These are phyloP conservation scores for Bombyx mandarina DNA, from an alignment of 1,140 invertebrate species.

Conservation along the genomic window DNA sequence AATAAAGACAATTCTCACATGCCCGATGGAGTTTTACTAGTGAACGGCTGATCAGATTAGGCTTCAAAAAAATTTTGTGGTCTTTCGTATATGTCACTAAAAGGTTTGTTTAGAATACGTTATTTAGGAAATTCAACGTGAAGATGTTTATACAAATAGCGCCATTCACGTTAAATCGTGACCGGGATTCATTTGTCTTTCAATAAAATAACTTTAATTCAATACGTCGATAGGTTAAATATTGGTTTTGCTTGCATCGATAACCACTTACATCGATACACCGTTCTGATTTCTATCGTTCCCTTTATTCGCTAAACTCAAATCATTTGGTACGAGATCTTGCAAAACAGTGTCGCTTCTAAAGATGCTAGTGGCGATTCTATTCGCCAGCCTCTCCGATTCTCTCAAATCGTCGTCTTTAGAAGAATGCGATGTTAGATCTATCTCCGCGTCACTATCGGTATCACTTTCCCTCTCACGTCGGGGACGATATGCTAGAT, in stretches of 20 bases:
- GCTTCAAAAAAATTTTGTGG: too few relatives aligned
- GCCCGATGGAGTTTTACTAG: too few relatives aligned
- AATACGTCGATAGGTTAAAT: too few relatives aligned
- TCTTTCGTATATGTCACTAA: too few relatives aligned
- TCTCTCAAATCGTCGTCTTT: constrained; percentile 64
- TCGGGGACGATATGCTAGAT: constrained; percentile 43
- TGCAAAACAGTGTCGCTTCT: constrained; percentile 57
- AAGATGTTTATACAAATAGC: too few relatives aligned
- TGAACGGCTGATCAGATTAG: too few relatives aligned
- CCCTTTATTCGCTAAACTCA: constrained; percentile 51
- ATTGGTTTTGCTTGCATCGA: constrained; percentile 5
- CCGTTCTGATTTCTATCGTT: constrained; percentile 41
- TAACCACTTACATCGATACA: constrained; percentile 30
- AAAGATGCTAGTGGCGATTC: constrained; percentile 60
- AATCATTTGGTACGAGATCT: constrained; percentile 64
- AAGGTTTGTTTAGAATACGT: too few relatives aligned
- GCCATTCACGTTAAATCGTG: too few relatives aligned
- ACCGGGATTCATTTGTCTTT: too few relatives aligned
- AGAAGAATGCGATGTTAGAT: constrained; percentile 63
- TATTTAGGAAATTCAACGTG: too few relatives aligned
- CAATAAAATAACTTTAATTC: too few relatives aligned
- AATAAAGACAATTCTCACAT: too few relatives aligned
- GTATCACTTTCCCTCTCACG: constrained; percentile 49
- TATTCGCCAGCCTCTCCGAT: constrained; percentile 53
- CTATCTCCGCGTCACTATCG: constrained; percentile 66